Conservation (phyloP, 1,140 invertebrate species). For the Caenorhabditis elegans region DNA sequence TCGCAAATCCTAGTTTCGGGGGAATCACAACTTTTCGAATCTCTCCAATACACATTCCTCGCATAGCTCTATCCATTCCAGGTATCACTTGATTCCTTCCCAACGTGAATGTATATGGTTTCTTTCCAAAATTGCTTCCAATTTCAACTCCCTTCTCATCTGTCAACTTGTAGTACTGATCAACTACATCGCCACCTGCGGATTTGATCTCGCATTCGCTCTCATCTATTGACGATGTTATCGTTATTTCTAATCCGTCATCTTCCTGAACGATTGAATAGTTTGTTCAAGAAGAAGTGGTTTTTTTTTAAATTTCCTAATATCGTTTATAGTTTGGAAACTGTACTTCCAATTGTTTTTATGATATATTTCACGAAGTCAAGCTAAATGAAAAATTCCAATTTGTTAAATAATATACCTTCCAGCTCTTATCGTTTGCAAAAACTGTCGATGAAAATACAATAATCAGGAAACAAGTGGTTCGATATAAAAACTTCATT, state of each 20-base stretch:
- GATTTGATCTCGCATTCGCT: conserved; percentile 65
- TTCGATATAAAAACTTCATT: background rate
- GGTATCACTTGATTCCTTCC: conserved; percentile 60
- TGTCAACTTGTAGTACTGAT: conserved; percentile 64
- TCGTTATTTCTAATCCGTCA: conserved; percentile 64
- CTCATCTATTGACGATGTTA: conserved; percentile 56
- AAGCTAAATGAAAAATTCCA: too few species aligned
- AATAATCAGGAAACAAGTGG: conserved; percentile 2
- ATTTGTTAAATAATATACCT: too few species aligned
- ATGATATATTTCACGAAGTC: too few species aligned
- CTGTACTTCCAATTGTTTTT: too few species aligned
- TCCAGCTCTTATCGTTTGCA: background rate
- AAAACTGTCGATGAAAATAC: background rate
- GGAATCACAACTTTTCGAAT: conserved; percentile 65
- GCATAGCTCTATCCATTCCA: conserved; percentile 62
- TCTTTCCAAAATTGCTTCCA: conserved; percentile 65
- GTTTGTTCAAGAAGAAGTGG: too few species aligned
- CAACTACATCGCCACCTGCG: conserved; percentile 61
- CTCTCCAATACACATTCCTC: conserved; percentile 66
- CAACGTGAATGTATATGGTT: conserved; percentile 64
- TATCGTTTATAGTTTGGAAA: too few species aligned
- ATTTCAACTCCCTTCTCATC: conserved; percentile 65
- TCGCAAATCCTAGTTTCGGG: conserved; percentile 57
- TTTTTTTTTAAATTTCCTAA: too few species aligned
- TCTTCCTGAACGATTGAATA: conserved; percentile 56